A percentile compares a stretch with the other conserved stretches of the same genome.
These are phyloP conservation scores for Dasyprocta punctata DNA, from an alignment of 2,113 vertebrate genomes.

Conservation along the genomic window DNA sequence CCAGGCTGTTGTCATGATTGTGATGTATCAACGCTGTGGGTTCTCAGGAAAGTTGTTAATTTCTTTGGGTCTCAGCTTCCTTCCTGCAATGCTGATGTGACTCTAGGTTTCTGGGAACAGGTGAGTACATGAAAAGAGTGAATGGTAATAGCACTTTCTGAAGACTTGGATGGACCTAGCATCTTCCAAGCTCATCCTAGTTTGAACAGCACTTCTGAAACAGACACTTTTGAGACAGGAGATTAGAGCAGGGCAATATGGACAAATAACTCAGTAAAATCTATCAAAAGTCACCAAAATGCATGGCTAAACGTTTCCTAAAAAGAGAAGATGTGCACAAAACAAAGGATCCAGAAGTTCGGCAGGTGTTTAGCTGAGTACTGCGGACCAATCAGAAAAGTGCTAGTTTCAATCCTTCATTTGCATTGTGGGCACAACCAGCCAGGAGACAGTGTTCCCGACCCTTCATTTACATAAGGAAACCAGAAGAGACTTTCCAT, in stretches of 20 bases:
- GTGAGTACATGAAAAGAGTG: neutral
- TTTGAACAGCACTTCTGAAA: neutral
- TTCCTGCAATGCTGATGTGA: neutral
- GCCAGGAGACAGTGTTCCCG: neutral
- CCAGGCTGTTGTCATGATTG: rapidly evolving
- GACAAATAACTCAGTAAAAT: neutral
- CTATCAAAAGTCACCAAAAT: neutral
- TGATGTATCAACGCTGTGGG: rapidly evolving
- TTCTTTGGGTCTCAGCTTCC: neutral
- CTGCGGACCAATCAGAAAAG: neutral
- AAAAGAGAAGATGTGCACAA: neutral
- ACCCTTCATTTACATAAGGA: neutral
- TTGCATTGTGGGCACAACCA: neutral
- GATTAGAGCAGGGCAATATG: neutral
- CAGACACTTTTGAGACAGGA: neutral
- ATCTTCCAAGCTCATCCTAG: neutral
- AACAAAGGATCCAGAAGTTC: neutral
- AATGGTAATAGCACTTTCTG: too few relatives aligned
- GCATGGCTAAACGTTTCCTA: neutral
- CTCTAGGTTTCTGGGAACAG: neutral
- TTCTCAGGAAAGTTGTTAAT: neutral
- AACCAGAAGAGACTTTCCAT: neutral
- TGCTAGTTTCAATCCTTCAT: neutral
- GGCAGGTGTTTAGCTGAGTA: too few relatives aligned
- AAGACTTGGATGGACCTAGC: neutral